A percentile compares a stretch with the other conserved stretches of the same genome.
phyloP scores from a whole-genome alignment of 2,113 vertebrate species.

The Propithecus coquereli region DNA sequence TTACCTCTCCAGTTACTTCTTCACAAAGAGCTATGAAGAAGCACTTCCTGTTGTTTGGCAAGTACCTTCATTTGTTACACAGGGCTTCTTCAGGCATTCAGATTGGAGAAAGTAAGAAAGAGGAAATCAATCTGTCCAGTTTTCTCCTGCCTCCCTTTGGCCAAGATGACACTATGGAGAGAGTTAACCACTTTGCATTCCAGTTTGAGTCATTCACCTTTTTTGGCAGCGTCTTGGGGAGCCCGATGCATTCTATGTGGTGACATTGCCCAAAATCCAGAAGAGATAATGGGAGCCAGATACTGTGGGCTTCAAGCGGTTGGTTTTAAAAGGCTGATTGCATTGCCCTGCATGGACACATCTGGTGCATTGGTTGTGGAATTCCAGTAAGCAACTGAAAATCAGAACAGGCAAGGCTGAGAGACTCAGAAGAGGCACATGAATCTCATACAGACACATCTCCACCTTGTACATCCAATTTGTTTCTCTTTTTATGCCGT shows the following conservation, averaged over 20 bases:
- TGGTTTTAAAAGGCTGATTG: neutral
- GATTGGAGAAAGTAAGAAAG: neutral
- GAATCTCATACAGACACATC: neutral
- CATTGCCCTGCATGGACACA: fast-evolving
- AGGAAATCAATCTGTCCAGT: neutral
- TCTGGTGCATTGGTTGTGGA: neutral
- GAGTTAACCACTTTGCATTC: neutral
- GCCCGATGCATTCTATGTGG: no score
- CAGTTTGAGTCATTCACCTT: neutral
- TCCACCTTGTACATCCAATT: neutral
- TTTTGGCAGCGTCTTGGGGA: neutral
- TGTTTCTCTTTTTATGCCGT: neutral
- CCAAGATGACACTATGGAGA: neutral
- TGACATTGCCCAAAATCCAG: neutral
- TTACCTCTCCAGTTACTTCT: neutral
- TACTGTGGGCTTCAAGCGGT: neutral
- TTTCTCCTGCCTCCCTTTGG: neutral
- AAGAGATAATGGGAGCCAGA: neutral
- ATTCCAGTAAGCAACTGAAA: neutral
- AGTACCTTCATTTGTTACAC: no score
- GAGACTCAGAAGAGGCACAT: neutral
- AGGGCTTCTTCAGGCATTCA: neutral
- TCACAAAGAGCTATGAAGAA: neutral
- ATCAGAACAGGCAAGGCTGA: neutral
- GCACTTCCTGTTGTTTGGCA: neutral